Evolutionary conservation across 2,797 vertebrate species (phyloP).

Genomic region (Mico argentatus): DNA sequence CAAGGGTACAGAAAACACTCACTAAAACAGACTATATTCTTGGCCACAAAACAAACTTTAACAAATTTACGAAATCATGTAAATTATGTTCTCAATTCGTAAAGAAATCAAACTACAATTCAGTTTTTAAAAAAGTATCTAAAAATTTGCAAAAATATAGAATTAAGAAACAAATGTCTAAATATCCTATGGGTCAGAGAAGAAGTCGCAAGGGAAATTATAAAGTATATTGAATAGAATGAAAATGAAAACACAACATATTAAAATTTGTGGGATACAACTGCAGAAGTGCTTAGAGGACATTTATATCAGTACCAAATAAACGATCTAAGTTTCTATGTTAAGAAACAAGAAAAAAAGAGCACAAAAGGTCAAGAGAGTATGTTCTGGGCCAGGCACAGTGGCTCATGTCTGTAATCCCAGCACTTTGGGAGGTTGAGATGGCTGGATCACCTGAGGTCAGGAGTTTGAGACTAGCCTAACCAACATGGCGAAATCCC

Average conservation of each 20-base stretch:
- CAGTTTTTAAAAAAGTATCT: background rate
- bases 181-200: background rate
- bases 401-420: background rate
- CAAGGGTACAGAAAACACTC: background rate
- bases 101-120: slow-evolving; percentile 7
- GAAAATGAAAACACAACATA: background rate
- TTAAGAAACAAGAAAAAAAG: background rate
- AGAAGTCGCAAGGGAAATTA: background rate
- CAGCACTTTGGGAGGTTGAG: background rate
- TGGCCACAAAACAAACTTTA: background rate
- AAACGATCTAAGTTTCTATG: background rate
- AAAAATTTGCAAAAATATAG: background rate
- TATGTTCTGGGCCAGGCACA: background rate
- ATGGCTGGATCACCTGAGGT: background rate
- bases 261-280: slow-evolving; percentile 6
- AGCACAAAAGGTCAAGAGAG: background rate
- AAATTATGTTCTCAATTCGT: background rate
- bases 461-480: background rate
- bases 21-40: background rate
- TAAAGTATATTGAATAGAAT: background rate
- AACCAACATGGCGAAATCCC: background rate
- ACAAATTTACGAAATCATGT: background rate
- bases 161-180: background rate
- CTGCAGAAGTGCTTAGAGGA: background rate
- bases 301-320: background rate